Base-by-base conservation (phyloP, 1,140 invertebrate genomes). In the Holcopasites calliopsidis region DNA sequence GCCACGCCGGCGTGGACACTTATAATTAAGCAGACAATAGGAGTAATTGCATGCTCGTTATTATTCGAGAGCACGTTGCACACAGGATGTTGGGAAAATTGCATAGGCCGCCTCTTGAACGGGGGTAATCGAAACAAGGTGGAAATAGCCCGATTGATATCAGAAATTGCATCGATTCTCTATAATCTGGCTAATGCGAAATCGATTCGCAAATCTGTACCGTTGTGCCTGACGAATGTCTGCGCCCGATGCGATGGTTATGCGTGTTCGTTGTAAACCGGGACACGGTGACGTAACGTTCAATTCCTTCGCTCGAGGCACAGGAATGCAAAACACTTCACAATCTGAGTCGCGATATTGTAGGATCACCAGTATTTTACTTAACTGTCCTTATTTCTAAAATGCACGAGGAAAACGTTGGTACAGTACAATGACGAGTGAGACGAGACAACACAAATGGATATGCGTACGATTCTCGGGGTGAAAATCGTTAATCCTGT, bases 41-140 rank as follows among this genome's bases (percentile, higher is more conserved):
- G 58, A 40, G 52, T 77, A 84, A 83, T 84, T 74, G 73, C 69
- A 60, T 74, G 72, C 74, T 60, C 77, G 73, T 50, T 50, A 18
- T 47, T 54, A 74, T 76, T 79, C 71, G 80, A 35, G 66, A 28
- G 38, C 50, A 60, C 58, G 61, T 76, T 28, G 33, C 50, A 72
- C n/a, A 50, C 80, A 77, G 73, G 82, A 83, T 74, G 73, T 77
- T 77, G 64, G 66, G 81, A 77, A 80, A 84, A 84, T 83, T 77
- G 81, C 77, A 57, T 50, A 47, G 44, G 62, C 23, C 61, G 64
- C 52, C 69, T 21, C 65, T 77, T 68, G 38, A 35, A 66, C 64
- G 58, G 23, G 35, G 57, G 66, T 77, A 80, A 83, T 83, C 76
- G 70, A 75, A 82, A 82, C 77, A 58, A 79, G 80, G 54, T 79